phyloP scores from a whole-genome alignment of 2,888 invertebrate species.

The Kryphioiulus occultus region DNA sequence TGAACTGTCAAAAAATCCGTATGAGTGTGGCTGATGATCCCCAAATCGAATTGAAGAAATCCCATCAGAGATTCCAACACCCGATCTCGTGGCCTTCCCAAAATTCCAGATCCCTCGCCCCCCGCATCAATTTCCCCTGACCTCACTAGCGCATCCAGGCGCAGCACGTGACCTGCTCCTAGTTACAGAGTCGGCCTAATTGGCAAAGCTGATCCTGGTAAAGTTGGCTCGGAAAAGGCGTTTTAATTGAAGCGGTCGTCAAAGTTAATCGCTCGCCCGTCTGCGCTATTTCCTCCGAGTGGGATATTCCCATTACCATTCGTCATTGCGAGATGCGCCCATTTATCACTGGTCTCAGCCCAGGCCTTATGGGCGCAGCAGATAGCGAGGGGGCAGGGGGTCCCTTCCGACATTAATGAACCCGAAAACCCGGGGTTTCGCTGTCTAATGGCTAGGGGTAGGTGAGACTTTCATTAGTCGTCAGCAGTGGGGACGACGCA shows the following conservation, averaged over 20 bases:
- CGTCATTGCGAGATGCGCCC: neutral
- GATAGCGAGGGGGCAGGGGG: conserved; percentile 1
- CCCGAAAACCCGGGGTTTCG: conserved; percentile 20
- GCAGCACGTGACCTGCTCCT: neutral
- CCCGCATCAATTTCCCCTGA: neutral
- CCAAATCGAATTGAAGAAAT: no score
- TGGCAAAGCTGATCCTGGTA: neutral
- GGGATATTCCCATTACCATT: conserved; percentile 1
- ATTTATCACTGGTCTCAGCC: neutral
- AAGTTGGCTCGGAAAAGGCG: conserved; percentile 36
- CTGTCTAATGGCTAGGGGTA: neutral
- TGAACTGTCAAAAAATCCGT: no score
- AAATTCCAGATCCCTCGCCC: neutral
- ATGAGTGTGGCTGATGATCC: no score
- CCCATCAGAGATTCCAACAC: no score
- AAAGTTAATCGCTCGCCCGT: conserved; percentile 31
- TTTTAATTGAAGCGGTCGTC: conserved; percentile 34
- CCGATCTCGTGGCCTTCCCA: no score
- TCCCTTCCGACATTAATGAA: neutral
- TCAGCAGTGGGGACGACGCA: neutral
- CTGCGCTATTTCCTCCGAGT: conserved; percentile 27
- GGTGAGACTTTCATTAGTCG: conserved; percentile 21
- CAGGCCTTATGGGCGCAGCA: neutral
- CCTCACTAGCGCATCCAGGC: neutral
- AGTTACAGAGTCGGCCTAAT: neutral